Percentiles rank a stretch among this genome's conserved stretches.
Conservation (phyloP, 2,888 invertebrate species). For the Rotaria macrura region DNA sequence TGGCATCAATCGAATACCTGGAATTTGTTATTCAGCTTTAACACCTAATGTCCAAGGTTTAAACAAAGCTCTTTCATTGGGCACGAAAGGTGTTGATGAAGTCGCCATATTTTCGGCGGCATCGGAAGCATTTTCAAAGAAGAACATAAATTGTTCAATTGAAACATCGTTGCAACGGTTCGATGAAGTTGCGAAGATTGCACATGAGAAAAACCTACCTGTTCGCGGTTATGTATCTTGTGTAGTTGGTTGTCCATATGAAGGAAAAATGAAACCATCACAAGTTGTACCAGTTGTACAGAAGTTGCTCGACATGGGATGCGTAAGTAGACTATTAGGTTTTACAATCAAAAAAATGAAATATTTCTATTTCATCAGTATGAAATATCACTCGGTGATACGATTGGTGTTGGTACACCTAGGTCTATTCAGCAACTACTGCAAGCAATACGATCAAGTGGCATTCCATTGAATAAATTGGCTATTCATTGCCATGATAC, state of each 20-base stretch:
- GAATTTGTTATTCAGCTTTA: conserved; percentile 75
- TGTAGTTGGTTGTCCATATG: conserved; percentile 93
- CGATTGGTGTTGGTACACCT: conserved; percentile 75
- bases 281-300: conserved; percentile 60
- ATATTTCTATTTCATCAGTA: conserved; percentile 52
- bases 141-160: conserved; percentile 84
- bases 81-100: conserved; percentile 66
- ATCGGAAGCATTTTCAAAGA: conserved; percentile 74
- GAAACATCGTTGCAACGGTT: conserved; percentile 68
- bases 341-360: too few relatives aligned
- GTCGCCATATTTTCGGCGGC: conserved; percentile 89
- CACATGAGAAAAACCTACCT: conserved; percentile 61
- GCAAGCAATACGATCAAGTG: conserved; percentile 53
- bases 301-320: conserved; percentile 68
- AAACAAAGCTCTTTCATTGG: conserved; percentile 57
- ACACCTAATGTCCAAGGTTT: conserved; percentile 83
- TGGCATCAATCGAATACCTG: conserved; percentile 59
- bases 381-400: conserved; percentile 89
- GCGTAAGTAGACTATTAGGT: conserved; percentile 51
- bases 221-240: conserved; percentile 69
- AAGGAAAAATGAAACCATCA: conserved; percentile 66
- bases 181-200: conserved; percentile 60
- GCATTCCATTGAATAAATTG: conserved; percentile 59
- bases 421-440: conserved; percentile 64
- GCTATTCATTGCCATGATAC: conserved; percentile 97